Conservation (phyloP, 1,140 invertebrate genomes). For the Whitmania pigra region DNA sequence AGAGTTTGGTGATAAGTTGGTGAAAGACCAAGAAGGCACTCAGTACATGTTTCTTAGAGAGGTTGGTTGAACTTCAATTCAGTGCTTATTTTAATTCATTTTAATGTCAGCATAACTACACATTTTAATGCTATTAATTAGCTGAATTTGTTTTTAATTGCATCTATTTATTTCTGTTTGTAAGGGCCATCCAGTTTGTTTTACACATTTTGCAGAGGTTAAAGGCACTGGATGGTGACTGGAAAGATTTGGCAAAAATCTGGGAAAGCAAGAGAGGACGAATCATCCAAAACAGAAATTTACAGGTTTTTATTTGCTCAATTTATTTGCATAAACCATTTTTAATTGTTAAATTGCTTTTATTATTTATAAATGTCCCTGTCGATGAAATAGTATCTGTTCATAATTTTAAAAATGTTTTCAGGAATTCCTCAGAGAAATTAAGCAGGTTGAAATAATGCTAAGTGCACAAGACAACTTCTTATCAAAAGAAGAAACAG, state of each 20-base stretch:
- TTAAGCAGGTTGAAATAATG: conserved; percentile 89
- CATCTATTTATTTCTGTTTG: not conserved
- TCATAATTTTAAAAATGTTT: not conserved
- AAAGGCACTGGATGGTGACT: conserved; percentile 92
- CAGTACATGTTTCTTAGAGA: conserved; percentile 98
- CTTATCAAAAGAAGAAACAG: conserved; percentile 84
- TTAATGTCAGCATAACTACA: not conserved
- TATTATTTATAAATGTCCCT: no score
- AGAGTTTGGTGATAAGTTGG: conserved; percentile 91
- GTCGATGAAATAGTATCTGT: no score
- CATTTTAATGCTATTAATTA: not conserved
- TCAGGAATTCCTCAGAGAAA: conserved; percentile 79
- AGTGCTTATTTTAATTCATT: not conserved
- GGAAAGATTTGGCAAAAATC: conserved; percentile 97
- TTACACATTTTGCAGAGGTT: conserved; percentile 50
- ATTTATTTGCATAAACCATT: not conserved
- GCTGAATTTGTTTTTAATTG: not conserved
- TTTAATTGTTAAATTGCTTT: no score
- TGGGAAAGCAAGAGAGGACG: conserved; percentile 95
- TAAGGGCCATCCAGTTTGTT: not conserved
- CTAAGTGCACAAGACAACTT: conserved; percentile 94
- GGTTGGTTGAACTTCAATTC: conserved; percentile 26
- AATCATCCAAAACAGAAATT: conserved; percentile 71
- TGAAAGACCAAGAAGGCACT: conserved; percentile 67
- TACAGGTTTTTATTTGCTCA: conserved; percentile 31